Evolutionary conservation across 2,888 invertebrate genomes (phyloP), one percentile per base, ranked within the genome.

Genomic region (Lobophora halterata): DNA sequence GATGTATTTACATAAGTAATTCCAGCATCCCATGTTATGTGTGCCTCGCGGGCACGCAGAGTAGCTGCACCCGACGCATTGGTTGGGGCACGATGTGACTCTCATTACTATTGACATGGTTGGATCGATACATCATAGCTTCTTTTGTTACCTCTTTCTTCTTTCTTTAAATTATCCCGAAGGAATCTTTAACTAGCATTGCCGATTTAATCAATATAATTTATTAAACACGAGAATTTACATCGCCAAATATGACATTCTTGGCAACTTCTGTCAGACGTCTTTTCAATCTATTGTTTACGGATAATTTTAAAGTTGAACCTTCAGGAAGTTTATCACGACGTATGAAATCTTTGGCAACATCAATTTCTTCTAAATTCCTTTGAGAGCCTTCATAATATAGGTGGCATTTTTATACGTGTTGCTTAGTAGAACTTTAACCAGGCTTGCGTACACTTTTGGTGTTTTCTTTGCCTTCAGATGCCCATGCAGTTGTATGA

Each of bases 341-440:
- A 5, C 26, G 19, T 31, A 9, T 9, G 16, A 16, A 14, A 8
- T 19, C n/a, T n/a, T 3, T 3, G n/a, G 2, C 10, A 21, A 16
- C 11, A 23, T 9, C 3, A 23, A 23, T 13, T 25, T 4, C 3
- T 16, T 13, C 42, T 46, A 52, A 3, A 46, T 44, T 14, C 40
- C 20, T 50, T 57, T 58, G 5, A 44, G 20, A 1, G 54, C 45
- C 16, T 52, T 36, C 3, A 66, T 20, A 8, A 66, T 34, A 9
- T 34, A 46, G 8, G 54, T 33, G 32, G 60, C 54, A 42, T 75
- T 77, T 57, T 69, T 78, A 29, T 60, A 74, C 0, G 73, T 61
- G 47, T 78, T 77, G 11, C 56, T 52, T 12, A 75, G 35, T 3
- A 78, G 43, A 12, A 56, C 36, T 53, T 61, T 65, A 18, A 69